These are phyloP conservation scores for Epicampocera succincta DNA, from an alignment of 2,888 invertebrate genomes.

Conservation along the genomic window DNA sequence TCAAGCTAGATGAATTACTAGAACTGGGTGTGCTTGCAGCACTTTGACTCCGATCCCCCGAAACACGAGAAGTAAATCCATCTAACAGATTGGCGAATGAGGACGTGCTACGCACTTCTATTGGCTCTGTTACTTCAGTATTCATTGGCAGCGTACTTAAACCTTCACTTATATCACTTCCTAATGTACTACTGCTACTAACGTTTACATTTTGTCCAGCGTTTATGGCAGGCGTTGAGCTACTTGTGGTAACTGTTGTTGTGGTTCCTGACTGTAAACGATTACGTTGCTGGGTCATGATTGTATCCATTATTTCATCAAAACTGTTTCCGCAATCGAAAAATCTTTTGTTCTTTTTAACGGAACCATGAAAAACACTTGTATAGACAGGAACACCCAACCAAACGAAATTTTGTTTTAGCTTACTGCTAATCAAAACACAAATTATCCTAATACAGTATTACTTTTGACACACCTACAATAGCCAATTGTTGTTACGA, in stretches of 20 bases:
- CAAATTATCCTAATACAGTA: constrained; percentile 2
- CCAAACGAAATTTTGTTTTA: constrained; percentile 20
- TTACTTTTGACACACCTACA: constrained; percentile 23
- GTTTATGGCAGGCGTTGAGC: constrained; percentile 55
- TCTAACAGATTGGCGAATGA: constrained; percentile 79
- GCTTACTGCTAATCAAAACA: neutral
- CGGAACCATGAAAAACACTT: constrained; percentile 41
- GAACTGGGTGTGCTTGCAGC: constrained; percentile 77
- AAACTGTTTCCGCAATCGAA: constrained; percentile 21
- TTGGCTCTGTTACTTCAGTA: constrained; percentile 69
- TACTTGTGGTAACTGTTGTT: constrained; percentile 57
- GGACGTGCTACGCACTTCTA: constrained; percentile 71
- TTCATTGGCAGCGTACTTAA: constrained; percentile 26
- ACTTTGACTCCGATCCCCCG: constrained; percentile 77
- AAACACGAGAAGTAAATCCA: constrained; percentile 78
- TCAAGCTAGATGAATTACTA: constrained; percentile 68
- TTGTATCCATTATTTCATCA: constrained; percentile 70
- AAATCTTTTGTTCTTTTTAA: constrained; percentile 28
- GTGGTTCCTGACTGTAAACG: constrained; percentile 69
- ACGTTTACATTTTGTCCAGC: constrained; percentile 50
- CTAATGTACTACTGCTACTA: constrained; percentile 32
- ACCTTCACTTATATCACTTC: constrained; percentile 35
- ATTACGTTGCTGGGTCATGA: constrained; percentile 71
- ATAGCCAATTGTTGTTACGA: constrained; percentile 3
- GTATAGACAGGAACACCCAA: constrained; percentile 39